A percentile compares a stretch with the other conserved stretches of the same genome.
Evolutionary conservation across 2,888 invertebrate species (phyloP).

Genomic region (Aphodius sticticus): DNA sequence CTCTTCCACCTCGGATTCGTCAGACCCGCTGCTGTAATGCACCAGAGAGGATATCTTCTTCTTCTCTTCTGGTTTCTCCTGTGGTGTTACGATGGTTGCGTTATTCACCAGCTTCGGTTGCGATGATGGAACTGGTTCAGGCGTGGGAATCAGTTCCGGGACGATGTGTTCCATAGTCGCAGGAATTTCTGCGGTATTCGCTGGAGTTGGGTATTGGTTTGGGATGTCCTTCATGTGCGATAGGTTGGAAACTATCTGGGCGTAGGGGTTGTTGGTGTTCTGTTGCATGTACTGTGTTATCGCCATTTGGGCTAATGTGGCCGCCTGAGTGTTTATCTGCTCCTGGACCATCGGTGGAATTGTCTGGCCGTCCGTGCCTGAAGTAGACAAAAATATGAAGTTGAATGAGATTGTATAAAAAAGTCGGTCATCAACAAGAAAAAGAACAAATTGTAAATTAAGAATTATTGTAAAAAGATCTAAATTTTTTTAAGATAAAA

Average conservation of each 20-base stretch:
- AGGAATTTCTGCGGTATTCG: slow-evolving; percentile 53
- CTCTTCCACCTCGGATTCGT: slow-evolving; percentile 38
- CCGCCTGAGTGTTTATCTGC: slow-evolving; percentile 43
- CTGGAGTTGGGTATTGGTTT: slow-evolving; percentile 42
- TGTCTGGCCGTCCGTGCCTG: slow-evolving; percentile 37
- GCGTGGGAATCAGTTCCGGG: background rate
- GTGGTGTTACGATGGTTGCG: slow-evolving; percentile 25
- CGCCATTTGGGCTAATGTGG: slow-evolving; percentile 47
- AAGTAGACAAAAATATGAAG: background rate
- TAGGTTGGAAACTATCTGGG: slow-evolving; percentile 57
- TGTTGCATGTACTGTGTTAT: slow-evolving; percentile 55
- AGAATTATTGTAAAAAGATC: no score
- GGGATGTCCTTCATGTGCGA: slow-evolving; percentile 49
- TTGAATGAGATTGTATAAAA: background rate
- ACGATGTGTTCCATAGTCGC: slow-evolving; percentile 44
- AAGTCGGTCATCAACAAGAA: no score
- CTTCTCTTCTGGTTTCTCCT: slow-evolving; percentile 18
- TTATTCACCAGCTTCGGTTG: slow-evolving; percentile 10
- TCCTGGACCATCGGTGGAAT: slow-evolving; percentile 35
- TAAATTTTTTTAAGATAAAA: no score
- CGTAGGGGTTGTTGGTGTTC: slow-evolving; percentile 52
- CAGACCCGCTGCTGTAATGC: slow-evolving; percentile 56
- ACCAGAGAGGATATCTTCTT: slow-evolving; percentile 44
- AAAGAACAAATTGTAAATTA: no score
- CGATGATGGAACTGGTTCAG: background rate